Percentiles rank a stretch among this genome's conserved stretches.
Evolutionary conservation across 2,888 invertebrate species (phyloP).

Genomic region (Lingula anatina): DNA sequence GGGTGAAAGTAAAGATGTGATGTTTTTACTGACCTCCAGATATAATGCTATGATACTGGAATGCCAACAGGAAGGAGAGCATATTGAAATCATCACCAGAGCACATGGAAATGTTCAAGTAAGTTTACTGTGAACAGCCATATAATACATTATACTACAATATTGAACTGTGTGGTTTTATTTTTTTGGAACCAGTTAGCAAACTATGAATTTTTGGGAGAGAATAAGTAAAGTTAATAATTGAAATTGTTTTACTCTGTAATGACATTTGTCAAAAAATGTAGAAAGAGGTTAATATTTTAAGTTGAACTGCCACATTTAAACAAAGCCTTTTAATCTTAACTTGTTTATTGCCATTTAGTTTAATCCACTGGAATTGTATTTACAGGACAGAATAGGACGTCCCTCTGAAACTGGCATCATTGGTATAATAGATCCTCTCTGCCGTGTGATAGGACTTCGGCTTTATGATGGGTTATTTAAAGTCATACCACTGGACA

Average conservation of each 20-base stretch:
- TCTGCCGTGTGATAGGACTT: slow-evolving; percentile 89
- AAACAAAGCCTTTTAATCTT: no score
- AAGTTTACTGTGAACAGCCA: no score
- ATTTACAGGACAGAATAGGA: slow-evolving; percentile 73
- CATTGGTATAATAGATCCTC: slow-evolving; percentile 91
- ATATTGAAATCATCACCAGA: slow-evolving; percentile 85
- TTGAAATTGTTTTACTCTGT: no score
- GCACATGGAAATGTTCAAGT: slow-evolving; percentile 91
- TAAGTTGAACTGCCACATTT: no score
- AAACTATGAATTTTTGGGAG: no score
- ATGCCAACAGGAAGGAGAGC: slow-evolving; percentile 67
- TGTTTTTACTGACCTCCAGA: slow-evolving; percentile 88
- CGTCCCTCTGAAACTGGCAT: slow-evolving; percentile 94
- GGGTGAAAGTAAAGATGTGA: slow-evolving; percentile 85
- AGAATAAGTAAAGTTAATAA: no score
- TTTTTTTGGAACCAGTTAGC: neutral
- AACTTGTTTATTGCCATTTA: no score
- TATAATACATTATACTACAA: no score
- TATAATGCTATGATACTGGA: slow-evolving; percentile 97
- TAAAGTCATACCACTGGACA: slow-evolving; percentile 94
- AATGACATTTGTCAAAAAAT: no score
- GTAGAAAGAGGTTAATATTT: no score
- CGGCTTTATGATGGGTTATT: slow-evolving; percentile 93
- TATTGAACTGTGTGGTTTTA: neutral
- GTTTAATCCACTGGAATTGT: no score